Evolutionary conservation across 2,113 vertebrate genomes (phyloP).

Genomic region (Camelus dromedarius): DNA sequence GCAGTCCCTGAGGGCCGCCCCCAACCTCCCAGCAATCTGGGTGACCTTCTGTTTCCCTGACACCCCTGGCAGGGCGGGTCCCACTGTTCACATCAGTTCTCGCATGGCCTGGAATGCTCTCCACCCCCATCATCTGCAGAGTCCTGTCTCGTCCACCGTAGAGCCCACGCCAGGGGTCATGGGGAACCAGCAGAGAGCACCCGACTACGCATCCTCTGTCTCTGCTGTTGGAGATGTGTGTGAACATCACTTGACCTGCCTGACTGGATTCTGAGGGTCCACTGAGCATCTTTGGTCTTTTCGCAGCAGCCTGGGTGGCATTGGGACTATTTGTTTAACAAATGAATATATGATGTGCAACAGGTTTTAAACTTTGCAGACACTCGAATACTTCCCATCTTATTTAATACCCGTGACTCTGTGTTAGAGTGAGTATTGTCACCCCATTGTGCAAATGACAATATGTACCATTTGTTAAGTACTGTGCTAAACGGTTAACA

Average conservation of each 20-base stretch:
- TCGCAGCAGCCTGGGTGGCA: background rate
- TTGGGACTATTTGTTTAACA: background rate
- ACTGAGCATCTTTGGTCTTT: no score
- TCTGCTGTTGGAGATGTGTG: background rate
- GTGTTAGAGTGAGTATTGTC: background rate
- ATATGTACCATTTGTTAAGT: background rate
- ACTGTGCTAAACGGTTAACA: background rate
- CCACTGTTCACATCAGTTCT: background rate
- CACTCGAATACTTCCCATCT: background rate
- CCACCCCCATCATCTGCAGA: background rate
- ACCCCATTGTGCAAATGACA: background rate
- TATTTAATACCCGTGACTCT: background rate
- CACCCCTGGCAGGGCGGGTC: background rate
- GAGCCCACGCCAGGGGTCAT: background rate
- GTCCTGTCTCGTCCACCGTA: background rate
- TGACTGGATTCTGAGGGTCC: background rate
- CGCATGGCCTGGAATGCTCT: background rate
- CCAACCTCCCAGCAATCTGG: background rate
- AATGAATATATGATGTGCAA: background rate
- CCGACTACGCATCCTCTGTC: no score
- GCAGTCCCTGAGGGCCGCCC: background rate
- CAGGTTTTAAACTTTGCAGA: background rate
- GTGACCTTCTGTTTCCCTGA: background rate
- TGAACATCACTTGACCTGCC: no score
- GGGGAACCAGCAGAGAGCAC: accelerated